phyloP scores from a whole-genome alignment of 2,888 invertebrate genomes.

The Ischnura elegans region DNA sequence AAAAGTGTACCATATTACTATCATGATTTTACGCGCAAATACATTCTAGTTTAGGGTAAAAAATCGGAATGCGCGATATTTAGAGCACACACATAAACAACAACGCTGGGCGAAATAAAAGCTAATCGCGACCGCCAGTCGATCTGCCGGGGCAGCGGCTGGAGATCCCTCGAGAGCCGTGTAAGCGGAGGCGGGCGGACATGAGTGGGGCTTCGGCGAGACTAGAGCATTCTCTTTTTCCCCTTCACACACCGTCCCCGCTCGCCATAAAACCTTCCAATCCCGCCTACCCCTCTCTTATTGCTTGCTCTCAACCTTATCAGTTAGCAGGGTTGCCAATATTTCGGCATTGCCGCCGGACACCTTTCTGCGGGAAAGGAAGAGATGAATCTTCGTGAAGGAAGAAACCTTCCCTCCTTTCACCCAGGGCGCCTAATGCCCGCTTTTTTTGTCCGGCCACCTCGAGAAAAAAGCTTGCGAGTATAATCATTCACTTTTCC shows the following conservation, averaged over 20 bases:
- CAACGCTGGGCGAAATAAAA: too few species aligned
- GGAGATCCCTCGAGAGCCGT: neutral
- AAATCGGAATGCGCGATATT: too few species aligned
- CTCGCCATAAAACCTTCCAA: neutral
- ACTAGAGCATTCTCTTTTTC: neutral
- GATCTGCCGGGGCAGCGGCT: too few species aligned
- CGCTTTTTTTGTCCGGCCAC: neutral
- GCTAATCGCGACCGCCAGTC: too few species aligned
- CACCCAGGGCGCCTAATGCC: too few species aligned
- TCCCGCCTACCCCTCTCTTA: neutral
- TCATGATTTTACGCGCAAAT: too few species aligned
- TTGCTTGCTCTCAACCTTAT: constrained; percentile 38
- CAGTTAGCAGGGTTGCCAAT: constrained; percentile 50
- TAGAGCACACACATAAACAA: too few species aligned
- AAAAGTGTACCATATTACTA: too few species aligned
- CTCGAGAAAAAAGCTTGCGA: neutral
- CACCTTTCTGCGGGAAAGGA: neutral
- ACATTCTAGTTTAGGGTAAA: too few species aligned
- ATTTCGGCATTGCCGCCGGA: constrained; percentile 4
- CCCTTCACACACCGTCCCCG: neutral
- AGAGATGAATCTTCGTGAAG: neutral
- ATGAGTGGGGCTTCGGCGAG: neutral
- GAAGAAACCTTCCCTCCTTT: neutral
- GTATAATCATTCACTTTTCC: neutral
- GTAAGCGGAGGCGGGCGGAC: neutral